These are phyloP conservation scores for Ectemnius continuus DNA, from an alignment of 2,888 invertebrate species.

Conservation along the genomic window DNA sequence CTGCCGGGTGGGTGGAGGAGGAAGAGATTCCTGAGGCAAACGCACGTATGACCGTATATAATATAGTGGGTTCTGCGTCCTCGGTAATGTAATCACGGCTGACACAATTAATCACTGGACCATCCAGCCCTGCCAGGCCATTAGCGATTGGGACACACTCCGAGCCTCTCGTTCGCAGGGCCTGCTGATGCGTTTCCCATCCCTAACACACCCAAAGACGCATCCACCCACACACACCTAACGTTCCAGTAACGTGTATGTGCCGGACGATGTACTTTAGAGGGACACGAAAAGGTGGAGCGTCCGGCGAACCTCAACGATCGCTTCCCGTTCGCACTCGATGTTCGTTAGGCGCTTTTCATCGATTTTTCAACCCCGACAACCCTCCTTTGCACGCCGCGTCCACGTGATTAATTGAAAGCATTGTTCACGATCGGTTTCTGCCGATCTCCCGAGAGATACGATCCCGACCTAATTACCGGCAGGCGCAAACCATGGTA, in stretches of 20 bases:
- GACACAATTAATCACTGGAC: slow-evolving; percentile 75
- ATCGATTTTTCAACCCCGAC: slow-evolving; percentile 39
- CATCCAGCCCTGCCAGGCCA: slow-evolving; percentile 67
- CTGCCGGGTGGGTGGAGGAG: slow-evolving; percentile 54
- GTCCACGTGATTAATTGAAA: slow-evolving; percentile 55
- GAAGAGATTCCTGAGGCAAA: slow-evolving; percentile 58
- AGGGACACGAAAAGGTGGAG: slow-evolving; percentile 1
- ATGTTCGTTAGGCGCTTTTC: slow-evolving; percentile 51
- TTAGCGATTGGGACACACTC: slow-evolving; percentile 65
- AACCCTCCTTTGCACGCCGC: background rate
- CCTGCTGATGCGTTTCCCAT: slow-evolving; percentile 43
- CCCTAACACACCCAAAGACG: slow-evolving; percentile 26
- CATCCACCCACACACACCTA: background rate
- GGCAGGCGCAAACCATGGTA: no score
- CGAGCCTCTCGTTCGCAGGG: slow-evolving; percentile 36
- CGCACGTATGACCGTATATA: slow-evolving; percentile 59
- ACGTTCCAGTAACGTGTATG: background rate
- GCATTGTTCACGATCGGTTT: slow-evolving; percentile 50
- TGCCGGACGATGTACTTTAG: background rate
- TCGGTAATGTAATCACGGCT: slow-evolving; percentile 73
- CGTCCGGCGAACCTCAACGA: background rate
- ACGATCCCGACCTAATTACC: no score
- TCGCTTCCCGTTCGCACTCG: slow-evolving; percentile 15
- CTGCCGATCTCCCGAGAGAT: no score
- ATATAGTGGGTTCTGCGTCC: slow-evolving; percentile 60